These are phyloP conservation scores for Liolophura sinensis DNA, from an alignment of 1,140 invertebrate species.

Conservation along the genomic window DNA sequence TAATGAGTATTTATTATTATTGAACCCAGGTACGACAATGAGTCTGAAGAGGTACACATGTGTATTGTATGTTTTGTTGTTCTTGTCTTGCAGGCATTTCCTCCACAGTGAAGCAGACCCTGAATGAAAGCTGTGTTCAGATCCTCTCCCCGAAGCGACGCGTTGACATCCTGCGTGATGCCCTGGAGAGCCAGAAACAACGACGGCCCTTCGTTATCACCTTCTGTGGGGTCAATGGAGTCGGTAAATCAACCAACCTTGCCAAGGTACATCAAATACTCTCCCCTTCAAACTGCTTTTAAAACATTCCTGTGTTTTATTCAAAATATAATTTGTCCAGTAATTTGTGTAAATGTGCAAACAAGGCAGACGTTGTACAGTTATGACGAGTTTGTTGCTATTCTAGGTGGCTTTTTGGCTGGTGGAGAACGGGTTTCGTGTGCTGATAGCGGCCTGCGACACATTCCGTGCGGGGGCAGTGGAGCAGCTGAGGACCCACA, in stretches of 20 bases:
- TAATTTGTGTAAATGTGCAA: no score
- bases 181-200: slow-evolving; percentile 81
- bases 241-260: slow-evolving; percentile 99
- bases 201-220: slow-evolving; percentile 91
- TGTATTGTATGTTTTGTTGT: no score
- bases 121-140: slow-evolving; percentile 72
- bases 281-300: no score
- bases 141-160: slow-evolving; percentile 92
- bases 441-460: slow-evolving; percentile 98
- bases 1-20: no score
- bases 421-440: slow-evolving; percentile 95
- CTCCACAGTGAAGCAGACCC: slow-evolving; percentile 72
- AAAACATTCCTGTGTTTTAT: no score
- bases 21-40: no score
- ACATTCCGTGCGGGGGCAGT: slow-evolving; percentile 99
- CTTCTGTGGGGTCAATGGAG: slow-evolving; percentile 99
- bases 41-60: no score
- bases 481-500: slow-evolving; percentile 96
- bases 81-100: slow-evolving; percentile 74
- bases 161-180: slow-evolving; percentile 96
- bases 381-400: not conserved
- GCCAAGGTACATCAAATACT: slow-evolving; percentile 74
- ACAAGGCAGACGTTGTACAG: no score
- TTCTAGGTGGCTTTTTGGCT: slow-evolving; percentile 95
- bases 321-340: no score